phyloP scores from a whole-genome alignment of 1,140 invertebrate species.

The Aradophagus sp. region DNA sequence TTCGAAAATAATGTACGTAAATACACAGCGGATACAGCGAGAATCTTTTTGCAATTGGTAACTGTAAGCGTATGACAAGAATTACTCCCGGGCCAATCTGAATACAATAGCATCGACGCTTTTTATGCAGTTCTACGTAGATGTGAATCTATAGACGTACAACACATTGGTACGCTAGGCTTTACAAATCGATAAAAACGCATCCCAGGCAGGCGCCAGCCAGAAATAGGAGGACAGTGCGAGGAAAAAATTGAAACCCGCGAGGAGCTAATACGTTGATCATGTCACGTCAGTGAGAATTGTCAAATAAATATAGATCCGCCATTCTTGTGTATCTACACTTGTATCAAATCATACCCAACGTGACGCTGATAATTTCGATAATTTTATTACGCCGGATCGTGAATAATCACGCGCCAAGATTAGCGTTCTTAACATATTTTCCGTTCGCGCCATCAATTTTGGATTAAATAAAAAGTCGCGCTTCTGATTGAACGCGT shows the following conservation, averaged over 20 bases:
- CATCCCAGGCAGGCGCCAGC: conserved; percentile 75
- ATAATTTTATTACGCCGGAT: too few relatives aligned
- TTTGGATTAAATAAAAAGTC: too few relatives aligned
- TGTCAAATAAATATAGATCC: conserved; percentile 64
- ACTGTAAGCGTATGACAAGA: conserved; percentile 66
- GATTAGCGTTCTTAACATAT: too few relatives aligned
- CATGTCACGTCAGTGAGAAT: conserved; percentile 71
- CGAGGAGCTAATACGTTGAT: conserved; percentile 69
- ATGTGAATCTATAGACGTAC: conserved; percentile 59
- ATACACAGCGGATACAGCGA: conserved; percentile 29
- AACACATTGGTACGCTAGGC: conserved; percentile 61
- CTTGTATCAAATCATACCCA: too few relatives aligned
- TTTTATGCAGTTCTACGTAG: conserved; percentile 66
- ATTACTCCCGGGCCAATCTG: conserved; percentile 73
- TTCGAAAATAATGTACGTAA: conserved; percentile 44
- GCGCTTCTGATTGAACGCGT: too few relatives aligned
- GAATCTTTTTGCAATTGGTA: conserved; percentile 54
- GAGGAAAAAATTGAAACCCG: conserved; percentile 70
- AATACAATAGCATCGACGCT: conserved; percentile 72
- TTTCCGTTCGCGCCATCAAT: too few relatives aligned
- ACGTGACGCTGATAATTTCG: too few relatives aligned
- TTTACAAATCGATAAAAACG: conserved; percentile 76
- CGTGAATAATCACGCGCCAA: too few relatives aligned
- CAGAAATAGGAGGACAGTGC: conserved; percentile 68
- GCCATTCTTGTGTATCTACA: conserved; percentile 7